Conservation (phyloP, 1,140 invertebrate species). For the Piezodorus guildinii region DNA sequence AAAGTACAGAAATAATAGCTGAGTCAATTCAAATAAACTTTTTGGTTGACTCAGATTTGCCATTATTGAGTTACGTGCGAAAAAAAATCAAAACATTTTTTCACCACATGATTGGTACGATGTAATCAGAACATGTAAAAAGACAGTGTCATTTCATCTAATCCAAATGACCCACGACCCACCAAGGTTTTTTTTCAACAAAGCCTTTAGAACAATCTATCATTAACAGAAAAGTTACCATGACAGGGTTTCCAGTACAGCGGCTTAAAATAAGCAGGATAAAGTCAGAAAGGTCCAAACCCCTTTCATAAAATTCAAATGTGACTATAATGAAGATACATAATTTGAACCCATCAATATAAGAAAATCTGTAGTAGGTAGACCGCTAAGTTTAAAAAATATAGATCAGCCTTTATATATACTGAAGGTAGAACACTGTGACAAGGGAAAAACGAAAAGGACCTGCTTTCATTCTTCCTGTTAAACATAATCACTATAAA, state of each 20-base stretch:
- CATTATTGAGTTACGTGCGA: too few relatives aligned
- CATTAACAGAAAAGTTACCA: too few relatives aligned
- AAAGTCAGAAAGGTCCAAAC: conserved; percentile 25
- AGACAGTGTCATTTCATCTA: too few relatives aligned
- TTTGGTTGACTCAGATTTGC: conserved; percentile 7
- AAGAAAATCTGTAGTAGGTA: too few relatives aligned
- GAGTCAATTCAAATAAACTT: not conserved
- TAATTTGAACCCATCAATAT: conserved; percentile 23
- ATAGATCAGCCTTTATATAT: conserved; percentile 24
- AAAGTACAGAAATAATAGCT: not conserved
- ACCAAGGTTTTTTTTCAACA: too few relatives aligned
- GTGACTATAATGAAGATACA: conserved; percentile 23
- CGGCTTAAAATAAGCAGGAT: conserved; percentile 21
- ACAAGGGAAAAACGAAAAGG: conserved; percentile 22
- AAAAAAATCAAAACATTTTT: too few relatives aligned
- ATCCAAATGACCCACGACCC: too few relatives aligned
- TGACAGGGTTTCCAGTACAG: conserved; percentile 23
- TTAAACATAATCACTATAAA: conserved; percentile 23
- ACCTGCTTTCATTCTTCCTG: conserved; percentile 22
- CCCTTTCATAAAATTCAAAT: conserved; percentile 24
- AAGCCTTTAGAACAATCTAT: too few relatives aligned
- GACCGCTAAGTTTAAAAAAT: too few relatives aligned
- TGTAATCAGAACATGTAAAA: too few relatives aligned
- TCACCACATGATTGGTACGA: too few relatives aligned
- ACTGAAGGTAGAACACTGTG: conserved; percentile 25